These are phyloP conservation scores for Barypeithes pellucidus DNA, from an alignment of 2,888 invertebrate genomes.

Conservation along the genomic window DNA sequence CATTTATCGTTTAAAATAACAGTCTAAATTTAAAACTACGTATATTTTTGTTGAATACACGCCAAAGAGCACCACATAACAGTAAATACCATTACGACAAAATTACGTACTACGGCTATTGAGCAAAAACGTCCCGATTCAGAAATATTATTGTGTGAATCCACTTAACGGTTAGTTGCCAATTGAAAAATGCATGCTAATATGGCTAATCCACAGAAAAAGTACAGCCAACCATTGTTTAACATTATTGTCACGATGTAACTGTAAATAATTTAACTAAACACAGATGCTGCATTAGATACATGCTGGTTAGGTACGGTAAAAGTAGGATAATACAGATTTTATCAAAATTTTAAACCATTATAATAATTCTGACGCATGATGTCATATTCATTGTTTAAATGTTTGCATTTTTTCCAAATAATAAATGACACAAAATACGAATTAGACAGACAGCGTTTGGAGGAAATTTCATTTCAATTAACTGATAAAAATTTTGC, in stretches of 20 bases:
- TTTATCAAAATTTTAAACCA: conserved; percentile 12
- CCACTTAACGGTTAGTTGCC: background rate
- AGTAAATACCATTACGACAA: too few relatives aligned
- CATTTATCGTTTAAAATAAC: too few relatives aligned
- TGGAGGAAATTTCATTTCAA: background rate
- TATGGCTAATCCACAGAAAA: background rate
- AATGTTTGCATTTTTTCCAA: conserved; percentile 1
- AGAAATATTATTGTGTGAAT: too few relatives aligned
- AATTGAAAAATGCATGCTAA: conserved; percentile 8
- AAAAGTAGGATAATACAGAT: conserved; percentile 21
- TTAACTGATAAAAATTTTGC: background rate
- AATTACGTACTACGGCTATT: too few relatives aligned
- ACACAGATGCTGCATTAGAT: conserved; percentile 10
- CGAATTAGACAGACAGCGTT: background rate
- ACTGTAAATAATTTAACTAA: conserved; percentile 6
- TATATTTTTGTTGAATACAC: too few relatives aligned
- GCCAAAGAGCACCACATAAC: too few relatives aligned
- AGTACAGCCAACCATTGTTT: conserved; percentile 14
- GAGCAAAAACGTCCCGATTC: too few relatives aligned
- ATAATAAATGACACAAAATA: conserved; percentile 15
- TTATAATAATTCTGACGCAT: background rate
- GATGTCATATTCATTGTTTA: conserved; percentile 7
- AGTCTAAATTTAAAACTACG: too few relatives aligned
- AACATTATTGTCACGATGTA: conserved; percentile 18
- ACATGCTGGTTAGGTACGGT: conserved; percentile 3